Base-by-base conservation (phyloP, 2,888 invertebrate genomes). In the Noctua comes region DNA sequence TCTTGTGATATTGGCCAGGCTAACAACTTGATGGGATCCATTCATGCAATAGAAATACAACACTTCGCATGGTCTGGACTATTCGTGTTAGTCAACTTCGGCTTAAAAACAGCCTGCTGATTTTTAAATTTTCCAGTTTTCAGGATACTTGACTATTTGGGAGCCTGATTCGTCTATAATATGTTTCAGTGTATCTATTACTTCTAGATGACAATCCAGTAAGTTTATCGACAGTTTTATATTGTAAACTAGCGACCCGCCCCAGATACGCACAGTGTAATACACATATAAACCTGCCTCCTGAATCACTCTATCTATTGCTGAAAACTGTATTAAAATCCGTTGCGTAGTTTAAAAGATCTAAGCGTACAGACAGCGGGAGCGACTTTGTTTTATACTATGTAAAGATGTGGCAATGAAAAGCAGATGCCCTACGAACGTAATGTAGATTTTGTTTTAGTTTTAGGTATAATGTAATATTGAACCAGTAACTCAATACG, bases 401-500 rank as follows among this genome's bases (percentile, higher is more conserved):
- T 40, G 40, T 40, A 40, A 7, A 40, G 6, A 4, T n/a, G 51
- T 54, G 24, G 1, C 24, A 57, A 4, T 64, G 36, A 64, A 24
- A 65, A 40, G 5, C 3, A 36, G 11, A 64, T 36, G 21, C 5
- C 24, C 11, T 24, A 40, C 24, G 36, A 11, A 65, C 36, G 5
- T 65, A 6, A 65, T 65, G 2, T 4, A 65, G 40, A 7, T 66
- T 43, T n/a, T 40, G n/a, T 66, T 43, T 16, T 11, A 43, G n/a
- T 66, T 43, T 16, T 11, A 43, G 43, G 43, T 43, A 43, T 43
- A 43, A 43, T 43, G 8, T 8, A 18, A n/a, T 27, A 24, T 31
- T n/a, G 62, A 40, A 54, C 31, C 21, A 77, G 27, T 65, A 65
- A 70, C 65, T 83, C 64, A 65, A 36, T 65, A 40, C 62, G n/a